Base-by-base conservation (phyloP, 2,113 vertebrate genomes). In the Herpailurus yagouaroundi region DNA sequence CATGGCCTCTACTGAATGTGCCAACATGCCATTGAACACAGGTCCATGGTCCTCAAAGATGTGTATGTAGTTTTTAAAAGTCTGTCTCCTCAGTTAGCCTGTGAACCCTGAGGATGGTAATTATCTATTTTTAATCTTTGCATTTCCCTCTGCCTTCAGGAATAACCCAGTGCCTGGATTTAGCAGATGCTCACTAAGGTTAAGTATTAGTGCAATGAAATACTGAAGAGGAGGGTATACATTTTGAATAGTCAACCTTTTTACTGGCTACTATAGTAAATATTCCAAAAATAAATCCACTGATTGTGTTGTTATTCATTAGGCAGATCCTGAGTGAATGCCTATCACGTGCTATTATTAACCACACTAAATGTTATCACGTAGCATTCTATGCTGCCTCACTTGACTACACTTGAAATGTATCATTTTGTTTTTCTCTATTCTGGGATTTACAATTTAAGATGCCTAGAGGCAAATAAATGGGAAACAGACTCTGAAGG, bases 381-480 rank as follows among this genome's bases (percentile, higher is more conserved):
- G 12, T 23, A 66, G n/a, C 33, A 31, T 23, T 29, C 64, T 25
- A 11, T 7, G 25, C 21, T 73, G 25, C 3, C 29, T 52, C 60
- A 36, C 41, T 25, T n/a, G 63, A 48, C 12, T 68, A 15, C 1
- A 52, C 15, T 31, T 50, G 71, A 33, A 48, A 52, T 33, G 25
- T 21, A 48, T 74, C 57, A 50, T 33, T 74, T 23, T 68, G 48
- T 7, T 66, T 71, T 77, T 66, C 91, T 73, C 31, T 64, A 83
- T 57, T 38, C 27, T 86, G 36, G 21, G 14, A 66, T 50, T 66
- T 89, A 89, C 3, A 64, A 73, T 66, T 90, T 36, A 77, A 71
- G 81, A 91, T 18, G 31, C 27, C n/a, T 87, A 41, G 25, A 73
- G 29, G 5, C 38, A 79, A 91, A 85, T 57, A 68, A 91, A 95